Percentiles rank a stretch among this genome's conserved stretches.
Conservation (phyloP, 2,888 invertebrate genomes). For the Teleogryllus oceanicus region DNA sequence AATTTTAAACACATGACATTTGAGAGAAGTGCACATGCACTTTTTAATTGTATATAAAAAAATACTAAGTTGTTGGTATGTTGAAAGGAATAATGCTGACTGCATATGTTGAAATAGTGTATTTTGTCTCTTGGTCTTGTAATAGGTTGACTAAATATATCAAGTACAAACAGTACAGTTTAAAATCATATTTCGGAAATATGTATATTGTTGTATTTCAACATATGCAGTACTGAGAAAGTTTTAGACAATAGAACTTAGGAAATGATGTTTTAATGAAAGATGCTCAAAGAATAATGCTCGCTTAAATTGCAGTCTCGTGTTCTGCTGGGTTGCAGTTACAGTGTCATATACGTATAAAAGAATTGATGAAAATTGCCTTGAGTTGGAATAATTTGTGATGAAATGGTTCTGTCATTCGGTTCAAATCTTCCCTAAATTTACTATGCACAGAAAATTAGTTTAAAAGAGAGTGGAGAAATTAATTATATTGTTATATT, state of each 20-base stretch:
- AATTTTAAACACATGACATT: conserved; percentile 23
- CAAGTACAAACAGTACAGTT: neutral
- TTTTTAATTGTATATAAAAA: neutral
- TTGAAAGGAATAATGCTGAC: neutral
- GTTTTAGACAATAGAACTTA: conserved; percentile 3
- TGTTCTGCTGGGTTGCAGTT: conserved; percentile 35
- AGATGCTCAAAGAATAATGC: conserved; percentile 33
- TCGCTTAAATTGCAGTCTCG: conserved; percentile 19
- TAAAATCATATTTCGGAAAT: neutral
- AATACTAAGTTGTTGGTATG: neutral
- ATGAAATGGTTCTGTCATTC: no score
- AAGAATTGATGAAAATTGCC: neutral
- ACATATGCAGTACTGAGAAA: conserved; percentile 24
- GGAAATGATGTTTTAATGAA: conserved; percentile 3
- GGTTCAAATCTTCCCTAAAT: neutral
- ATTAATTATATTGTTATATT: neutral
- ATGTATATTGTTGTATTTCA: neutral
- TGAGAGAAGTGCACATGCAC: neutral
- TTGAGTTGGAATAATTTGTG: no score
- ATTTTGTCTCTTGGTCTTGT: neutral
- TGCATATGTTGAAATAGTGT: neutral
- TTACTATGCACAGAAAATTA: neutral
- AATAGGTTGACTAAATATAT: neutral
- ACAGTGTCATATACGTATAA: conserved; percentile 30
- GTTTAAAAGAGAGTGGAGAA: neutral